Evolutionary conservation across 2,797 vertebrate species (phyloP), one percentile per base, ranked within the genome.

Genomic region (Pantherophis vulpinus): DNA sequence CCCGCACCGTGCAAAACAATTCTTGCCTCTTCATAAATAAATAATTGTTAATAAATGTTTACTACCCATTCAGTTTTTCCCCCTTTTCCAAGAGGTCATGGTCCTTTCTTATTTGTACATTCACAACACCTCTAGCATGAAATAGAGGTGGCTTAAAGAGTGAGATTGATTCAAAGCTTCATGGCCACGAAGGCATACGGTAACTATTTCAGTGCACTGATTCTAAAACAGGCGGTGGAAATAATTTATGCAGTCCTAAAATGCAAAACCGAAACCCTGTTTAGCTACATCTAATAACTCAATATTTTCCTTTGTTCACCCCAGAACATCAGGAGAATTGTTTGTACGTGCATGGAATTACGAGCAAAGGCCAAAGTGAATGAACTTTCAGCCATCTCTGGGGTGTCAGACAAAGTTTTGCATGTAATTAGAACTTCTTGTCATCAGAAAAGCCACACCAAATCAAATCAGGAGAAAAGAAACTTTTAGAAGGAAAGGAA

Each of bases 371-470:
- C 79, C 47, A 4, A 61, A 66, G 66, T 37, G 54, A 63, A 91
- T 51, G 11, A 10, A 56, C 37, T 91, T 92, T 29, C 54, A 92
- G 61, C n/a, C 56, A n/a, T 56, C 27, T 63, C 91, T 16, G 70
- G 29, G 51, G 25, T 29, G 51, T 89, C 91, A 91, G 18, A 56
- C 88, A 88, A 56, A 37, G 89, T 91, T 91, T 79, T 91, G 88
- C 10, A 32, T 14, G 59, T 91, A 86, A 94, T 94, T 61, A 88
- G 91, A 92, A 94, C 70, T 90, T 89, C 58, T 54, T 20, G 18
- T 32, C 56, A 51, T 55, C 20, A 88, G 5, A 59, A 66, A 91
- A 61, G 86, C 2, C 5, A 88, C 8, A 54, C 25, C 56, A 60
- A 90, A 58, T 12, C 25, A 54, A 14, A 47, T 42, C 83, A 88